Percentiles rank a stretch among this genome's conserved stretches.
Conservation (phyloP, 2,888 invertebrate genomes). For the Agriopis aurantiaria region DNA sequence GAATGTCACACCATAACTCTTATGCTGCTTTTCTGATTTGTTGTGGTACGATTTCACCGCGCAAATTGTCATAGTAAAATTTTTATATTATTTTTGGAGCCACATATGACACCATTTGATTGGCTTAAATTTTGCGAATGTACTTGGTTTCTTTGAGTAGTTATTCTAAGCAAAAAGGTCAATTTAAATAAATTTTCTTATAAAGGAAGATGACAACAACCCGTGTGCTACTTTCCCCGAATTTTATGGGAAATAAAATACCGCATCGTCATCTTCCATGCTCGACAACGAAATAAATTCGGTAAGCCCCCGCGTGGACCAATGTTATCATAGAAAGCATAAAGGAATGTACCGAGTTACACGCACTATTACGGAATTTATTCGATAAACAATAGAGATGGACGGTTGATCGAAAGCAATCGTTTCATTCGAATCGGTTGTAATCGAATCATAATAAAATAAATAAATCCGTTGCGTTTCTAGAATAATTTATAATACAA, state of each 20-base stretch:
- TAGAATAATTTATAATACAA: too few species aligned
- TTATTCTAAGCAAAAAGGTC: too few species aligned
- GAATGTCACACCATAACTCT: too few species aligned
- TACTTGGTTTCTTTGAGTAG: too few species aligned
- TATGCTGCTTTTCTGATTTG: too few species aligned
- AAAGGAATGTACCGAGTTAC: slow-evolving; percentile 73
- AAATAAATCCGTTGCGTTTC: too few species aligned
- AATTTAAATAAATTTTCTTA: too few species aligned
- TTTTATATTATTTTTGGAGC: too few species aligned
- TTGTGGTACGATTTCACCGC: too few species aligned
- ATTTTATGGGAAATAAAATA: slow-evolving; percentile 8
- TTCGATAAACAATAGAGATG: slow-evolving; percentile 18
- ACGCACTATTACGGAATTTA: slow-evolving; percentile 47
- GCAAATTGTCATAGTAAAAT: too few species aligned
- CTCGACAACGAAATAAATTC: slow-evolving; percentile 55
- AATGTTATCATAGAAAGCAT: slow-evolving; percentile 75
- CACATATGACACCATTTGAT: too few species aligned
- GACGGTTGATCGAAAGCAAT: neutral
- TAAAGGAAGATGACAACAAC: neutral
- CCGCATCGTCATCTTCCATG: slow-evolving; percentile 30
- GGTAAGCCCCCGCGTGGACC: slow-evolving; percentile 60
- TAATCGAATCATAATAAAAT: neutral
- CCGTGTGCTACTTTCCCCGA: neutral
- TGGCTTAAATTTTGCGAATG: too few species aligned
- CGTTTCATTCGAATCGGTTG: neutral